Evolutionary conservation across 53 echinoderm and acorn worm species (phyloP), one percentile per base, ranked within the genome.

Genomic region (Crossaster papposus): DNA sequence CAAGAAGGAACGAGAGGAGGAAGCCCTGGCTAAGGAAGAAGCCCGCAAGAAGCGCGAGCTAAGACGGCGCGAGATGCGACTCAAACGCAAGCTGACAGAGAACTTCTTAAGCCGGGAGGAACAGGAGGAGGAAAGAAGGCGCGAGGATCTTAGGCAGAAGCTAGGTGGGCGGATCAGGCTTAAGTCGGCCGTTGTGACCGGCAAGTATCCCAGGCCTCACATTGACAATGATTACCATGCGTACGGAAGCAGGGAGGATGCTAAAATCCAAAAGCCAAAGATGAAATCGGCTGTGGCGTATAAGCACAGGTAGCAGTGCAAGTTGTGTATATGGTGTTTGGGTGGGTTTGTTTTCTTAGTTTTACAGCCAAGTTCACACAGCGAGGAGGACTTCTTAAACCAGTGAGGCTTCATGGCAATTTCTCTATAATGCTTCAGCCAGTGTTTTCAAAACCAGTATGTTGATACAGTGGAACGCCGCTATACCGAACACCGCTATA

Each of bases 61-160:
- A 55, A 86, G 73, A 74, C 92, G 95, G 44, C 92, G 85, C 55
- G 97, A 97, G 72, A 81, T 81, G n/a, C 92, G 91, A 17, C 89
- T 97, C 24, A 89, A 93, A 77, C 90, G 86, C 17, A 94, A 89
- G 90, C 92, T 97, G 15, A 82, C 83, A 18, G 72, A 90, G 50
- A 93, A 90, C 90, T 65, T 89, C 31, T 83, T 90, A 70, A 92
- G 51, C 20, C 70, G 84, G 31, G 72, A 89, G 54, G 89, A 91
- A 26, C 86, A 78, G 51, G 86, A 82, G 54, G 85, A 86, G 87
- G 81, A 80, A 81, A 38, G 31, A 63, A 81, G 89, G 83, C 83
- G 86, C 15, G 94, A 92, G 53, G 86, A 79, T 70, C 90, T 90
- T 29, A 30, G 80, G 58, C 81, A 92, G 78, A 80, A 81, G 51